Conservation (phyloP, 2,888 invertebrate species). For the Agrilus biguttatus region DNA sequence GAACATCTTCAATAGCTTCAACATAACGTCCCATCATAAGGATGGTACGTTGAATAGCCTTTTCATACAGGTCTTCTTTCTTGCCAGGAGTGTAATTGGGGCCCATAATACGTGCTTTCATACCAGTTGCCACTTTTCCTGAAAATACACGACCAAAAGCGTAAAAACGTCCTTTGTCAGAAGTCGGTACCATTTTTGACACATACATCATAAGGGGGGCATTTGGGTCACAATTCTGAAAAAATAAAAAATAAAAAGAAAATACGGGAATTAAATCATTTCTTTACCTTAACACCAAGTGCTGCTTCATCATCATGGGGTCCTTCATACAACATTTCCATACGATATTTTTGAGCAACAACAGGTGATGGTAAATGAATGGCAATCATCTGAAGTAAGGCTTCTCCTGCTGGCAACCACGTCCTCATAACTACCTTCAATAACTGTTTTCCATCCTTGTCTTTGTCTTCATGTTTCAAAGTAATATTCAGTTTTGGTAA, state of each 20-base stretch:
- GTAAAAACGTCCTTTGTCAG: constrained; percentile 99
- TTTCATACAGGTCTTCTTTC: constrained; percentile 98
- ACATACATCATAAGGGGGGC: constrained; percentile 99
- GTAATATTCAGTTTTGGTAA: constrained; percentile 84
- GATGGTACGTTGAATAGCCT: constrained; percentile 98
- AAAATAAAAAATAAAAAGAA: background rate
- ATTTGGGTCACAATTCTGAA: constrained; percentile 81
- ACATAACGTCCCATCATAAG: constrained; percentile 99
- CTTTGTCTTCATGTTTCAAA: constrained; percentile 88
- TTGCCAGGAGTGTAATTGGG: constrained; percentile 97
- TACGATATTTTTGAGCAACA: constrained; percentile 96
- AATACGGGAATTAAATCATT: constrained; percentile 15
- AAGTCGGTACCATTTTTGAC: constrained; percentile 99
- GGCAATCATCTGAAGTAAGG: constrained; percentile 99
- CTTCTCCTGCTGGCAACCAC: constrained; percentile 99
- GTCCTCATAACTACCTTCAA: constrained; percentile 97
- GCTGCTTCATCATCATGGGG: constrained; percentile 61
- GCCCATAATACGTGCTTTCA: constrained; percentile 97
- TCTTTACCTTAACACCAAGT: constrained; percentile 51
- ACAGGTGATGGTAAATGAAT: constrained; percentile 99
- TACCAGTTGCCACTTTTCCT: constrained; percentile 75
- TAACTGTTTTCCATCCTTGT: constrained; percentile 90
- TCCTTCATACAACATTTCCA: constrained; percentile 98
- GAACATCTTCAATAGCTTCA: constrained; percentile 99
- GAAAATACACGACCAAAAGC: constrained; percentile 99